Conservation (phyloP, 2,888 invertebrate species). For the Lysandra coridon region DNA sequence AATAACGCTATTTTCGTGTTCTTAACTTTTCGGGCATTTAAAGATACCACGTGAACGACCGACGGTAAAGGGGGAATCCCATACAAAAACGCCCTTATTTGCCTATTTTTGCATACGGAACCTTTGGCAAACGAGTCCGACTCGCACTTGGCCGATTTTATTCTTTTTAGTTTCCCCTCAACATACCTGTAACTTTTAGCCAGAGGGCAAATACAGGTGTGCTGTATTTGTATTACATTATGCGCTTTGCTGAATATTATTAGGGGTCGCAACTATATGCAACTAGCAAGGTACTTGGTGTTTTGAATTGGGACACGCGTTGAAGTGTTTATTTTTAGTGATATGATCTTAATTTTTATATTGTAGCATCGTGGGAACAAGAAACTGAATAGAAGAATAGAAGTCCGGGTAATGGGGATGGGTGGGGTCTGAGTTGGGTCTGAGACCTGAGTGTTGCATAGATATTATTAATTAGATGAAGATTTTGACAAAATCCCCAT, state of each 20-base stretch:
- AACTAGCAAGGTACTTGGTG: not conserved
- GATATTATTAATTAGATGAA: too few relatives aligned
- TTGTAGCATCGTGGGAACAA: conserved; percentile 3
- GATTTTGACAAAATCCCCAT: too few relatives aligned
- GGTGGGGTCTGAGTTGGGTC: too few relatives aligned
- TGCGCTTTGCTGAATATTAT: conserved; percentile 7
- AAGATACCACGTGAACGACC: too few relatives aligned
- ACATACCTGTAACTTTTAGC: conserved; percentile 47
- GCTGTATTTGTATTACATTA: conserved; percentile 36
- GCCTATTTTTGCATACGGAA: not conserved
- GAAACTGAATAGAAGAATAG: not conserved
- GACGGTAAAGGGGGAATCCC: too few relatives aligned
- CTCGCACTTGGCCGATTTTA: not conserved
- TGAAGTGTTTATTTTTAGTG: not conserved
- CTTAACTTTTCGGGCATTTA: too few relatives aligned
- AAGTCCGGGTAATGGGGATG: too few relatives aligned
- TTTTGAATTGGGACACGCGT: not conserved
- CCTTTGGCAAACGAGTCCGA: too few relatives aligned
- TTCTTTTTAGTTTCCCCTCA: not conserved
- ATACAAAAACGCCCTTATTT: not conserved
- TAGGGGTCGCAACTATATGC: not conserved
- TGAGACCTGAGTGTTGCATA: too few relatives aligned
- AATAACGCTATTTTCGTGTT: too few relatives aligned
- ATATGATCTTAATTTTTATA: conserved; percentile 9
- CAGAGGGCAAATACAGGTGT: conserved; percentile 70